Base-by-base conservation (phyloP, 2,888 invertebrate genomes). In the Stramonita haemastoma region DNA sequence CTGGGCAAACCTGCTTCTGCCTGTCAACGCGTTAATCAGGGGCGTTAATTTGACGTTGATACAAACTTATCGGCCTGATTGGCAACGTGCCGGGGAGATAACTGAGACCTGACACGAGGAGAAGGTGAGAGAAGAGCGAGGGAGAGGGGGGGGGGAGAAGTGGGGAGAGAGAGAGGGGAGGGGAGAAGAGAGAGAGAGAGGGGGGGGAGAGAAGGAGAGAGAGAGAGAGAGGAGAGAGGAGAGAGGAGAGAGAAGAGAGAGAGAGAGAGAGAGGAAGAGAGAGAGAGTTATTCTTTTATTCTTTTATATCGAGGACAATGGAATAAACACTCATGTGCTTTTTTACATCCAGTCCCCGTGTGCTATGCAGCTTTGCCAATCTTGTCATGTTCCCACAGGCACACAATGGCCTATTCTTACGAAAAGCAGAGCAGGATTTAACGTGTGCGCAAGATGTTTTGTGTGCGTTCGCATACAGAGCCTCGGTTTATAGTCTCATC, bases 1-100 rank as follows among this genome's bases (percentile, higher is more conserved):
- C 84, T 22, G 56, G 56, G 15, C 34, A 17, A 19, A n/a, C n/a
- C 89, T 89, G 89, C 87, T 77, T 87, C 87, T 79, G 87, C 86
- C 87, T 89, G 81, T 89, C 89, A 87, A 86, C 89, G 87, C 89
- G 70, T 87, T 89, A 89, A 89, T 89, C 89, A 87, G 87, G 87
- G 89, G 89, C 86, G 89, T 87, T 89, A 89, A 89, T 89, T 89
- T 89, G 89, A 86, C 86, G 86, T 86, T 89, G 89, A 89, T 89
- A 89, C 87, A 89, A 81, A 87, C 87, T 81, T 89, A 89, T 89
- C 89, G 84, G 85, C 84, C 89, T 85, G 89, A 89, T 83, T 89
- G 70, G 84, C 26, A 66, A 66, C 85, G 73, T 73, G 89, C 46
- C 46, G 66, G 84, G 89, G 56, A 66, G 89, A 89, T 89, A 89